Evolutionary conservation across 2,113 vertebrate species (phyloP), one percentile per base, ranked within the genome.

Genomic region (Oryzias javanicus): DNA sequence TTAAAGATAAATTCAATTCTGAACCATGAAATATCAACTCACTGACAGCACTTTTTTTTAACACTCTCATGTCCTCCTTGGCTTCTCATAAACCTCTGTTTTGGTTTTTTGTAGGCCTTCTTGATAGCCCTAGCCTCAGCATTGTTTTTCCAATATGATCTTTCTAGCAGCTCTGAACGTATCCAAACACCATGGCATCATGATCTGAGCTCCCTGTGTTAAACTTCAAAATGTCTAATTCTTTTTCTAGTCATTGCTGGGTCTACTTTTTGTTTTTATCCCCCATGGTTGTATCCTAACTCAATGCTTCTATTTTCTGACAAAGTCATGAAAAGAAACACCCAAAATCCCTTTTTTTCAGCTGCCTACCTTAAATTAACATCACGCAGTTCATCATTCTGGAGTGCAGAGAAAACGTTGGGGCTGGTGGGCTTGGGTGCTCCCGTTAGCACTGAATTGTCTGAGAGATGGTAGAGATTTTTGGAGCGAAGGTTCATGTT

Each of bases 371-470:
- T 88, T 47, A 63, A 85, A 42, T 6, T 22, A 49, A 25, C 1
- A 42, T 50, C 29, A 35, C 64, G 72, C 6, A 89, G 2, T 1
- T 82, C 74, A 4, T 79, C 66, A 1, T 84, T 89, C 60, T 56
- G 63, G 40, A 92, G 42, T 0, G 66, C 89, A 51, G 54, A 49
- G 6, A 22, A 1, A 2, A 92, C 19, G 35, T 77, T 90, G 25
- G 91, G 90, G 64, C 72, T 14, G 5, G 52, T 67, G 41, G 84
- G 85, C 56, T 79, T 80, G 17, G 88, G 88, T 20, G 25, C 56
- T 0, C 79, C 90, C 20, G 87, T 76, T 17, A 91, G 57, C 14
- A 64, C 17, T 25, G 84, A 90, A 17, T 56, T 76, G 3, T 86
- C 76, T 19, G 78, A 49, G 35, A 88, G 66, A 24, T 79, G 70